phyloP scores from a whole-genome alignment of 2,797 vertebrate species.

The Leucoraja ocellata region DNA sequence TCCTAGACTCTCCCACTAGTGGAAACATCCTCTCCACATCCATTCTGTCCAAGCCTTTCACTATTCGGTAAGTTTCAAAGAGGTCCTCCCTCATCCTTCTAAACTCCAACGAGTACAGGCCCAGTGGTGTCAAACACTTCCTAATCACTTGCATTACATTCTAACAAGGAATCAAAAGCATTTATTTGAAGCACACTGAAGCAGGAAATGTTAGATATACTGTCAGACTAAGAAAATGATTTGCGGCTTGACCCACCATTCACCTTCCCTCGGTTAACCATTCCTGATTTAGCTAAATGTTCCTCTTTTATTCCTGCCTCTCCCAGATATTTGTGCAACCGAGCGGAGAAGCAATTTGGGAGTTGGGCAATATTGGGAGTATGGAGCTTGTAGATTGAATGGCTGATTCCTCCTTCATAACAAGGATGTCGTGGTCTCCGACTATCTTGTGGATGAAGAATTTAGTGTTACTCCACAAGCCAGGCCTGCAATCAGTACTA shows the following conservation, averaged over 20 bases:
- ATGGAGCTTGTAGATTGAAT: neutral
- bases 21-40: too few species aligned
- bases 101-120: too few species aligned
- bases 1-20: too few species aligned
- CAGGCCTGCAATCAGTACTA: too few species aligned
- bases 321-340: neutral
- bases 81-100: too few species aligned
- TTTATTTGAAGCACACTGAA: neutral
- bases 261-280: neutral
- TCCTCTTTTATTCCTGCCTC: neutral
- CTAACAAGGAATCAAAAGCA: neutral
- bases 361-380: neutral
- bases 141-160: neutral
- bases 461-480: neutral
- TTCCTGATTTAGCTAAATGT: neutral
- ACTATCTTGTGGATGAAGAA: neutral
- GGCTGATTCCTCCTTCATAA: neutral
- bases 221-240: neutral
- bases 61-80: too few species aligned
- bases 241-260: neutral
- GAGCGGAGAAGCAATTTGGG: neutral
- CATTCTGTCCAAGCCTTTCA: too few species aligned
- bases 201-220: neutral
- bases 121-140: neutral
- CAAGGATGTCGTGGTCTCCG: neutral